Evolutionary conservation across 2,888 invertebrate genomes (phyloP), one percentile per base, ranked within the genome.

Genomic region (Himalopsyche kuldschensis): DNA sequence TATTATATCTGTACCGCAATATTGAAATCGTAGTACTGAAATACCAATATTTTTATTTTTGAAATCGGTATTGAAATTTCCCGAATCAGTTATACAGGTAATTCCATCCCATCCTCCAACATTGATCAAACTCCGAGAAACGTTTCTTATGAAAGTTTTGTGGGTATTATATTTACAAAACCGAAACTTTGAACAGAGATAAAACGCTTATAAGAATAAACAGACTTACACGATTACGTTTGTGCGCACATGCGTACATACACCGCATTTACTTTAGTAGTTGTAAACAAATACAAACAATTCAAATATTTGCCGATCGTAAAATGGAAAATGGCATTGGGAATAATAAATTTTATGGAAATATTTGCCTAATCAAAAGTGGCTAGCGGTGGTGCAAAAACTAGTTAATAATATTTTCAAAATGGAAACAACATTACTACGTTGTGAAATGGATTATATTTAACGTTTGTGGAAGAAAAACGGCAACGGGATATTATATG

Each of bases 101-200:
- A 5, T 32, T 4, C 32, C 32, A 32, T 32, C 32, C 32, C 32
- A 41, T 41, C 41, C 15, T 15, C 15, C 10, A 15, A 41, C 11
- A 11, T 41, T 41, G 1, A 15, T 41, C n/a, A 78, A 79, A 79
- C 79, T 79, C 32, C 3, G 11, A 31, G 10, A 30, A 69, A 75
- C 75, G 76, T 75, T 75, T 17, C 11, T n/a, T 24, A 11, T 0
- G 47, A 76, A 81, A 81, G 81, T 81, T 75, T 41, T 76, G 47
- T 75, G 78, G 55, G 84, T 82, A 80, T 82, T 84, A 84, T 82
- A 84, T 82, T 84, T 84, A 82, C 84, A 82, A 79, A 75, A 79
- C 79, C 35, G 41, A 79, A 85, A 85, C 82, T 82, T 84, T 69
- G 31, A 47, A 77, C 15, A 41, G 41, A 46, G 81, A 81, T 81